Evolutionary conservation across 2,797 vertebrate genomes (phyloP).

Genomic region (Pelochelys cantorii): DNA sequence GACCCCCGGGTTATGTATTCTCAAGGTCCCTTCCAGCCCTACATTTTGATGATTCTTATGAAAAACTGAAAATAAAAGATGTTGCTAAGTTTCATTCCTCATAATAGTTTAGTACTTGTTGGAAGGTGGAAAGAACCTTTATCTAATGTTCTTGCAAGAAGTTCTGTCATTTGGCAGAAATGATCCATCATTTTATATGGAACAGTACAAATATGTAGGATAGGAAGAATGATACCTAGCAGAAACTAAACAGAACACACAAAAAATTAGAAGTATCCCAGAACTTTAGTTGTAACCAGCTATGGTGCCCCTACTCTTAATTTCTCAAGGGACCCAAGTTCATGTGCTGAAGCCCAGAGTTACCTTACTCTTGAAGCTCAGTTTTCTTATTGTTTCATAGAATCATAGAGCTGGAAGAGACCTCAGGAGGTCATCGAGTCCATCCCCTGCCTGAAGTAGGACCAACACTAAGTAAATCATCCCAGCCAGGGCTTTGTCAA

Average conservation of each 20-base stretch:
- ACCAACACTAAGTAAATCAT: too few species aligned
- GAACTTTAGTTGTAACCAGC: neutral
- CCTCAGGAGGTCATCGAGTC: too few species aligned
- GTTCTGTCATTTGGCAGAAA: neutral
- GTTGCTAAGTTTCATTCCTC: neutral
- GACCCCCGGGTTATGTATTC: accelerated
- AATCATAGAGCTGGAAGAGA: too few species aligned
- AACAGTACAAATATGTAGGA: neutral
- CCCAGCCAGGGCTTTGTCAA: too few species aligned
- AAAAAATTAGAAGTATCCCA: neutral
- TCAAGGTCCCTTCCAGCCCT: neutral
- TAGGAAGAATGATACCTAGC: neutral
- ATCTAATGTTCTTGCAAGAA: neutral
- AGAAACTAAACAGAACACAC: neutral
- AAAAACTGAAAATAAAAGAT: neutral
- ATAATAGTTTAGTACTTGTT: neutral
- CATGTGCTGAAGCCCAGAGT: neutral
- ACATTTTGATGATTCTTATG: neutral
- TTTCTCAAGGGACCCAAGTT: neutral
- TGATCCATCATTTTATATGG: neutral
- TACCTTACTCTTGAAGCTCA: neutral
- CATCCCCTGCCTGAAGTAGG: too few species aligned
- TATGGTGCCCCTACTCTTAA: neutral
- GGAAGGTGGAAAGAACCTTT: neutral
- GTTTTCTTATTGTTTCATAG: neutral